phyloP scores from a whole-genome alignment of 2,113 vertebrate genomes.

The Rhinichthys klamathensis region DNA sequence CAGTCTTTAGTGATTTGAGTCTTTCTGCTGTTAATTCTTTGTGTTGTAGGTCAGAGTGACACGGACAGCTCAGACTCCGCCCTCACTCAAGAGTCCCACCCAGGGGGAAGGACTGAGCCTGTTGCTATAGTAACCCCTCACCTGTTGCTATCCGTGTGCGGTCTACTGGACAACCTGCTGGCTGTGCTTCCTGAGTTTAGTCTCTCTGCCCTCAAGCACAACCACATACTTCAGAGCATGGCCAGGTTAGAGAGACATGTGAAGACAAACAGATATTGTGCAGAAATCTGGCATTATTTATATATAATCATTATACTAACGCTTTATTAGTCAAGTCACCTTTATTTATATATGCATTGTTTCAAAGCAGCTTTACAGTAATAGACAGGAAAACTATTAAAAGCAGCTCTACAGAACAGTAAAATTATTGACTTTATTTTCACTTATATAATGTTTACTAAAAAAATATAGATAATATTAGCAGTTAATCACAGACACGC shows the following conservation, averaged over 20 bases:
- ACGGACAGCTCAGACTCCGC: conserved; percentile 73
- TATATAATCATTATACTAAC: background rate
- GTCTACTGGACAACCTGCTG: conserved; percentile 87
- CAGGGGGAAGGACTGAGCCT: conserved; percentile 67
- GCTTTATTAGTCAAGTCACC: background rate
- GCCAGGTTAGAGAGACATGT: conserved; percentile 76
- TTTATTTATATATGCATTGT: too few relatives aligned
- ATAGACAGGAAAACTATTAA: too few relatives aligned
- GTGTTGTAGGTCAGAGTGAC: conserved; percentile 82
- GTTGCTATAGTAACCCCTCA: conserved; percentile 83
- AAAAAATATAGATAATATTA: background rate
- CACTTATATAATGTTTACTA: background rate
- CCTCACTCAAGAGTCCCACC: conserved; percentile 71
- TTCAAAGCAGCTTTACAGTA: too few relatives aligned
- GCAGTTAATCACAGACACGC: background rate
- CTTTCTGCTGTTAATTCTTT: background rate
- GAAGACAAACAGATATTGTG: background rate
- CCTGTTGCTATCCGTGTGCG: conserved; percentile 85
- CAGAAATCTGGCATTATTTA: conserved; percentile 1
- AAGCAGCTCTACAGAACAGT: too few relatives aligned
- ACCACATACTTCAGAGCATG: conserved; percentile 79
- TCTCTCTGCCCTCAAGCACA: conserved; percentile 75
- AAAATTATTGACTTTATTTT: too few relatives aligned
- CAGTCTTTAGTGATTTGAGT: background rate
- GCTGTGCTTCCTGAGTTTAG: conserved; percentile 82